Conservation (phyloP, 92 coral and sea anemone species). For the Umimayanthus chanpuru region DNA sequence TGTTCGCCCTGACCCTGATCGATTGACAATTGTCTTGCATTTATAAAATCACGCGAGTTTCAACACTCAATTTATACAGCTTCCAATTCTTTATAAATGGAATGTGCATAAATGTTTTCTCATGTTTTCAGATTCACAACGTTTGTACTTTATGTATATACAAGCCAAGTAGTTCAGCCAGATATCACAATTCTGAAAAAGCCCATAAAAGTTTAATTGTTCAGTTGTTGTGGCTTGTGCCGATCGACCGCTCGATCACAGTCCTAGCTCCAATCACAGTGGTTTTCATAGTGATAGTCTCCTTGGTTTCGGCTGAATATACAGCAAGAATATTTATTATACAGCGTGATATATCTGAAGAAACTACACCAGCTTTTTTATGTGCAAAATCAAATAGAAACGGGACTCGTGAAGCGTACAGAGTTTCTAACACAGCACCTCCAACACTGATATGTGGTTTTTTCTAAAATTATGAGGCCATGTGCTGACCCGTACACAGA, state of each 20-base stretch:
- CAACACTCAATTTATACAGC: slow-evolving; percentile 17
- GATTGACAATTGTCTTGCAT: too few relatives aligned
- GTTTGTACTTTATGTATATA: slow-evolving; percentile 45
- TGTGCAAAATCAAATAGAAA: slow-evolving; percentile 38
- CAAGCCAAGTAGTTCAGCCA: slow-evolving; percentile 27
- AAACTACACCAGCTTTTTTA: slow-evolving; percentile 34
- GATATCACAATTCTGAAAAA: slow-evolving; percentile 43
- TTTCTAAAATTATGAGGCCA: slow-evolving; percentile 5
- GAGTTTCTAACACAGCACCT: slow-evolving; percentile 16
- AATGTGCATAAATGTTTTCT: slow-evolving; percentile 12
- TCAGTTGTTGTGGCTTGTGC: too few relatives aligned
- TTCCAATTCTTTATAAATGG: neutral
- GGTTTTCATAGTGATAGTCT: slow-evolving; percentile 10
- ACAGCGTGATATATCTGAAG: slow-evolving; percentile 9
- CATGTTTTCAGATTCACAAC: slow-evolving; percentile 38
- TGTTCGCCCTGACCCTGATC: too few relatives aligned
- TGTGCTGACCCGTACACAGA: neutral
- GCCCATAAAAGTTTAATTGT: slow-evolving; percentile 36
- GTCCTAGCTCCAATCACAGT: slow-evolving; percentile 31
- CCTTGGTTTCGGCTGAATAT: slow-evolving; percentile 43
- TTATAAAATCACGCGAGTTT: slow-evolving; percentile 33
- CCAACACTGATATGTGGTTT: neutral
- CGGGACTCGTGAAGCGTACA: slow-evolving; percentile 40
- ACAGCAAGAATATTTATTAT: slow-evolving; percentile 29
- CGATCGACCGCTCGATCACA: slow-evolving; percentile 40